Evolutionary conservation across 2,113 vertebrate species (phyloP).

Genomic region (Stictonetta naevosa): DNA sequence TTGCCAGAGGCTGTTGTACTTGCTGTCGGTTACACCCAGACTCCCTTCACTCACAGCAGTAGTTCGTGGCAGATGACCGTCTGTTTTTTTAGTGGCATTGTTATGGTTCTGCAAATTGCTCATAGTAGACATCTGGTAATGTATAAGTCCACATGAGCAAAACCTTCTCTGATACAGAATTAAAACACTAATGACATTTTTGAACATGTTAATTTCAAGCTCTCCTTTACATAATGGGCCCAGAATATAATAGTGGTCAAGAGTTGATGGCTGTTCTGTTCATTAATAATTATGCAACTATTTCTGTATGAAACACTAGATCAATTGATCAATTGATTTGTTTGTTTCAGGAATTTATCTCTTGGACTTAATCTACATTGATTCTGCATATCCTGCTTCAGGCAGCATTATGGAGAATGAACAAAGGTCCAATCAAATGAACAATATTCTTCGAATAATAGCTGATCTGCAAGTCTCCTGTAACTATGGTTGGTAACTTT

Average conservation of each 20-base stretch:
- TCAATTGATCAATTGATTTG: background rate
- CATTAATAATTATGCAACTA: background rate
- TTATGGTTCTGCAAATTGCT: background rate
- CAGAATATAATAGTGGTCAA: background rate
- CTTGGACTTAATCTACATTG: slow-evolving; percentile 95
- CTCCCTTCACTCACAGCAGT: background rate
- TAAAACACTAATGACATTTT: background rate
- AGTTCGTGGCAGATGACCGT: rapidly evolving
- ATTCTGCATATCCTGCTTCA: slow-evolving; percentile 94
- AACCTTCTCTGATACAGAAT: background rate
- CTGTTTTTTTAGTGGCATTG: background rate
- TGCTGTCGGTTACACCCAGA: no score
- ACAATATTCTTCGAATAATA: slow-evolving; percentile 94
- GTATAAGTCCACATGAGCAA: background rate
- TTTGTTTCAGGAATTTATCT: slow-evolving; percentile 90
- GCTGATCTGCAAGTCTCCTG: slow-evolving; percentile 95
- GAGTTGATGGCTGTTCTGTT: background rate
- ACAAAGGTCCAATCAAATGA: slow-evolving; percentile 96
- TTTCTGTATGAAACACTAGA: background rate
- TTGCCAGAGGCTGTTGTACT: background rate
- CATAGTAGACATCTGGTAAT: background rate
- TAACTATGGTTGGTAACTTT: slow-evolving; percentile 85
- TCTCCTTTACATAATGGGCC: background rate
- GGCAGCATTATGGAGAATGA: slow-evolving; percentile 96
- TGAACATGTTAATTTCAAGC: background rate